These are phyloP conservation scores for Phylloscopus trochilus DNA, from an alignment of 2,113 vertebrate species.

Conservation along the genomic window DNA sequence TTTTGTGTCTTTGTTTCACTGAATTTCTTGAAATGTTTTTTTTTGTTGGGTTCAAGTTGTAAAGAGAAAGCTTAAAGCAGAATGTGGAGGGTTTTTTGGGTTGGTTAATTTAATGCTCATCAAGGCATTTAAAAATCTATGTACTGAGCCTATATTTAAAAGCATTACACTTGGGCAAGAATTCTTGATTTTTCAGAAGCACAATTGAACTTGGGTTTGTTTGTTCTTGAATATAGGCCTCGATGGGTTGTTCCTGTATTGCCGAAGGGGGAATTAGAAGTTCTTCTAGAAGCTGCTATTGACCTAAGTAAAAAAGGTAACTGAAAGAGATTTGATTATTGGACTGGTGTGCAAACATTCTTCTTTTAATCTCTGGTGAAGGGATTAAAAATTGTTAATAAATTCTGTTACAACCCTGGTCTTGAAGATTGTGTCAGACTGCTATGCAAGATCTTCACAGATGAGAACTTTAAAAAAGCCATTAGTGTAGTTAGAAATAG, in stretches of 20 bases:
- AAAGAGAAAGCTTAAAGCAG: background rate
- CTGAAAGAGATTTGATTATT: background rate
- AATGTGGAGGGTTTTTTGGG: background rate
- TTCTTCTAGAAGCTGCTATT: constrained; percentile 99
- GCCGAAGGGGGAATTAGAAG: constrained; percentile 99
- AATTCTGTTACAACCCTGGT: background rate
- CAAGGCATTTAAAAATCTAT: background rate
- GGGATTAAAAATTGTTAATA: background rate
- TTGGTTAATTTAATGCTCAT: background rate
- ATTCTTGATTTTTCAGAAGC: background rate
- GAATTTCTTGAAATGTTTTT: background rate
- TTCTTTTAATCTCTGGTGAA: background rate
- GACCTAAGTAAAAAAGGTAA: constrained; percentile 99
- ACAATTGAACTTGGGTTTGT: background rate
- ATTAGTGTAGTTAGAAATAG: background rate
- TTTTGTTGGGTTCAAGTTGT: background rate
- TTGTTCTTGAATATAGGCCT: constrained; percentile 78
- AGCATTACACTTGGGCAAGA: background rate
- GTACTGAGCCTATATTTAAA: background rate
- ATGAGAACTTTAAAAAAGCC: background rate
- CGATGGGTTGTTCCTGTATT: constrained; percentile 99
- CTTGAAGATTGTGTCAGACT: background rate
- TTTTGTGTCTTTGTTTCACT: background rate
- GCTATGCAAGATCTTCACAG: background rate
- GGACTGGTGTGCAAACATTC: background rate